A percentile compares a stretch with the other conserved stretches of the same genome.
Conservation (phyloP, 2,113 vertebrate genomes). For the Synchiropus splendidus region DNA sequence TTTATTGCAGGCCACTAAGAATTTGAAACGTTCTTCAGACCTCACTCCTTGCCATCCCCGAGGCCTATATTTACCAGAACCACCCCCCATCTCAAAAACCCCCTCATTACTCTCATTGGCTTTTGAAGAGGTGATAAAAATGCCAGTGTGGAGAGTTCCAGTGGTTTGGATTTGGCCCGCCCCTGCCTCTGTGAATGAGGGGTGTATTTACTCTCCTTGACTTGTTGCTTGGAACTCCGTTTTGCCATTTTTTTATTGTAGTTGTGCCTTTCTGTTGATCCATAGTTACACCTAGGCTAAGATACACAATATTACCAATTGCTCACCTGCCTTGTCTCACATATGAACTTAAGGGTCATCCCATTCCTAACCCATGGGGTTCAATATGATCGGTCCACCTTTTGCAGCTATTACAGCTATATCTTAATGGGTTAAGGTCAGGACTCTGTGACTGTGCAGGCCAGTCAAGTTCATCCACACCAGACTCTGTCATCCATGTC, state of each 20-base stretch:
- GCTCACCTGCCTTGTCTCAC: no score
- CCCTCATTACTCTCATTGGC: constrained; percentile 32
- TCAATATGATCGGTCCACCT: no score
- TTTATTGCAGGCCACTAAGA: constrained; percentile 41
- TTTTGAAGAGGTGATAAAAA: constrained; percentile 52
- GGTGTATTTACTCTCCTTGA: constrained; percentile 18
- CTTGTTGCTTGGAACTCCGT: neutral
- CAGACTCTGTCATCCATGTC: no score
- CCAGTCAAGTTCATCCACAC: no score
- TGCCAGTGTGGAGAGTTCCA: constrained; percentile 39
- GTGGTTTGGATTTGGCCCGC: constrained; percentile 35
- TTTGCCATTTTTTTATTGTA: neutral
- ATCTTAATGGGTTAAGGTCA: no score
- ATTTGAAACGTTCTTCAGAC: constrained; percentile 42
- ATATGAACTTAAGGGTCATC: no score
- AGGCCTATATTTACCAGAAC: constrained; percentile 47
- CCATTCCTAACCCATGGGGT: no score
- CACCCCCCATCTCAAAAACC: constrained; percentile 2
- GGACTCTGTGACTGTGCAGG: no score
- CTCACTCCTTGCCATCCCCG: constrained; percentile 14
- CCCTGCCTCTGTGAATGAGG: constrained; percentile 21
- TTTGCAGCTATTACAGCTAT: no score
- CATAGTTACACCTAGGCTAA: no score
- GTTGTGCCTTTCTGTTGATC: neutral
- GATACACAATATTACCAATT: no score